Evolutionary conservation across 2,888 invertebrate genomes (phyloP).

Genomic region (Bugula neritina): DNA sequence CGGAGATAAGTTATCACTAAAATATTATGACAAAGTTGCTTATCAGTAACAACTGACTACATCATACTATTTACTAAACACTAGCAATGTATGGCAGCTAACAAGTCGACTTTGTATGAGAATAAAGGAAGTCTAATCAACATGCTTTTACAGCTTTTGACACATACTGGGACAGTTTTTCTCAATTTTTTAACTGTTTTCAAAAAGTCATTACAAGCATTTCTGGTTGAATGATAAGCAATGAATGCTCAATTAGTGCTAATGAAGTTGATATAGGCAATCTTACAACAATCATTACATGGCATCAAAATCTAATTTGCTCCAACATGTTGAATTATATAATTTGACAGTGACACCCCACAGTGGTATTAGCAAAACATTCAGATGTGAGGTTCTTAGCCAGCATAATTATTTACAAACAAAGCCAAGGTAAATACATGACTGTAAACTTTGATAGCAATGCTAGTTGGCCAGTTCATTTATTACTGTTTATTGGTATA

Average conservation of each 20-base stretch:
- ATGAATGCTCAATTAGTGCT: neutral
- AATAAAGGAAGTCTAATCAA: neutral
- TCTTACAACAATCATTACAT: neutral
- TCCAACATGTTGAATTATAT: neutral
- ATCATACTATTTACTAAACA: too few relatives aligned
- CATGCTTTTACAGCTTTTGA: neutral
- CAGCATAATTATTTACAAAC: constrained; percentile 11
- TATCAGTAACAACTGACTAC: neutral
- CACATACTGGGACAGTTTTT: neutral
- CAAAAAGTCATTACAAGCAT: constrained; percentile 9
- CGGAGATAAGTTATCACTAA: neutral
- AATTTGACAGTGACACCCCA: constrained; percentile 12
- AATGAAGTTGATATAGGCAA: constrained; percentile 8
- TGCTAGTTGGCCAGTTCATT: too few relatives aligned
- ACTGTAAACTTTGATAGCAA: too few relatives aligned
- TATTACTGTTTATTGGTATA: constrained; percentile 16
- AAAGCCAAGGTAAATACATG: neutral
- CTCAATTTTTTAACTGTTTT: neutral
- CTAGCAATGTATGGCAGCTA: neutral
- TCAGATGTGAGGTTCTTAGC: neutral
- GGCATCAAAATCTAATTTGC: constrained; percentile 10
- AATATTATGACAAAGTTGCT: neutral
- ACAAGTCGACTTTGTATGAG: neutral
- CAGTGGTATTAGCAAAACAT: neutral
- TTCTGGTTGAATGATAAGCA: neutral